These are phyloP conservation scores for Cranoglanis bouderius DNA, from an alignment of 2,113 vertebrate species.

Conservation along the genomic window DNA sequence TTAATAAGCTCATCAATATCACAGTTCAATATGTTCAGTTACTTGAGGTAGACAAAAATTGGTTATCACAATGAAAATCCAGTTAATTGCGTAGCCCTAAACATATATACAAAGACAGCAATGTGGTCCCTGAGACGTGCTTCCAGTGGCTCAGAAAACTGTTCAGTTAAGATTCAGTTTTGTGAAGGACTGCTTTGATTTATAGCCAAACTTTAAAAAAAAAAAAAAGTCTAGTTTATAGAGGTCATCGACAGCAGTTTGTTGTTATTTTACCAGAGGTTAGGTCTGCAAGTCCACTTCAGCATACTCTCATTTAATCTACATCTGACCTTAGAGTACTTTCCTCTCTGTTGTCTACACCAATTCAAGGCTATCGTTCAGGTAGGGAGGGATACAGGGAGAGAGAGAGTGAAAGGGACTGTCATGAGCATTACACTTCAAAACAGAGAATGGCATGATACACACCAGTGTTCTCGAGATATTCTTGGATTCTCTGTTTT, in stretches of 20 bases:
- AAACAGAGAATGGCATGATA: neutral
- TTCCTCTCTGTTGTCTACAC: neutral
- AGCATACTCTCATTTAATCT: neutral
- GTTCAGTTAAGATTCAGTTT: neutral
- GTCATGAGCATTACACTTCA: neutral
- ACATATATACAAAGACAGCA: neutral
- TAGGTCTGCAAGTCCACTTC: neutral
- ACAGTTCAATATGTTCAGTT: neutral
- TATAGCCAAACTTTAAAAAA: neutral
- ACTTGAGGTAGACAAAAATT: neutral
- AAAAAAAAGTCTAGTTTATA: neutral
- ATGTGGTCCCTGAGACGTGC: neutral
- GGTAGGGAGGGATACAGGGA: neutral
- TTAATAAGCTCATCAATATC: neutral
- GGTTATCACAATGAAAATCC: neutral
- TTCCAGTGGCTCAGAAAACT: neutral
- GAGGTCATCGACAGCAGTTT: neutral
- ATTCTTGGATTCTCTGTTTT: slow-evolving; percentile 12
- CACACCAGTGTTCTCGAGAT: slow-evolving; percentile 17
- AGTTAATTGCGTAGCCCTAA: neutral
- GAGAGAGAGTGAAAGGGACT: neutral
- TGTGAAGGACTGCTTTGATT: neutral
- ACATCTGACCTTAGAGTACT: neutral
- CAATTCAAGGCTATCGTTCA: neutral
- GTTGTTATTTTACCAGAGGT: neutral